Evolutionary conservation across 2,797 vertebrate species (phyloP), one percentile per base, ranked within the genome.

Genomic region (Poecilia gillii): DNA sequence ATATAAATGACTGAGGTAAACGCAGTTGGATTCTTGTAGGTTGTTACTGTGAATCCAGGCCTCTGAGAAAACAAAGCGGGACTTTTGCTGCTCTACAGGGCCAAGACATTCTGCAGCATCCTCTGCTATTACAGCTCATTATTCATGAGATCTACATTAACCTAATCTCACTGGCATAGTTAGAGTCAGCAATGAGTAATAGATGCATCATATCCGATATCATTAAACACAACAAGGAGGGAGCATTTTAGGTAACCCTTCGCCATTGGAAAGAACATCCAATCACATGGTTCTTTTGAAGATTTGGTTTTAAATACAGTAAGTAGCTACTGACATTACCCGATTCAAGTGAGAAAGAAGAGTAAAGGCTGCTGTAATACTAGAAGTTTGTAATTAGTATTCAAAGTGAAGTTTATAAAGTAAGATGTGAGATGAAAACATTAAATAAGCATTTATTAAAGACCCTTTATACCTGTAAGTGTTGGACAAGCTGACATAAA

Each of bases 121-220:
- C 39, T 70, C 11, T 70, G 41, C 39, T 41, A 16, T n/a, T 28
- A 70, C 4, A 45, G 68, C 68, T 70, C 1, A 70, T 45, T 70
- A 70, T 70, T 25, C 66, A 45, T 43, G 66, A 70, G 41, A 70
- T 45, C 39, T n/a, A 45, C 68, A 70, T 70, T 45, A 70, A 43
- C 9, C 68, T 14, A 70, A 70, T n/a, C 68, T 45, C 68, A 45
- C 68, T 70, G 68, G 41, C 23, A 45, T 39, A 68, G 11, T 70
- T 45, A 43, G 11, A 70, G 25, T 70, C 64, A 43, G 41, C 12
- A 70, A 70, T 70, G 36, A 68, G 64, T 41, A 70, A 70, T 70
- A 45, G 41, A 70, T 70, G 23, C 39, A 70, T 70, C 36, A 70
- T 9, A 13, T 43, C 9, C 20, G 0, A 39, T 13, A 70, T 70